Conservation (phyloP, 2,888 invertebrate genomes). For the Drosophila limbata region DNA sequence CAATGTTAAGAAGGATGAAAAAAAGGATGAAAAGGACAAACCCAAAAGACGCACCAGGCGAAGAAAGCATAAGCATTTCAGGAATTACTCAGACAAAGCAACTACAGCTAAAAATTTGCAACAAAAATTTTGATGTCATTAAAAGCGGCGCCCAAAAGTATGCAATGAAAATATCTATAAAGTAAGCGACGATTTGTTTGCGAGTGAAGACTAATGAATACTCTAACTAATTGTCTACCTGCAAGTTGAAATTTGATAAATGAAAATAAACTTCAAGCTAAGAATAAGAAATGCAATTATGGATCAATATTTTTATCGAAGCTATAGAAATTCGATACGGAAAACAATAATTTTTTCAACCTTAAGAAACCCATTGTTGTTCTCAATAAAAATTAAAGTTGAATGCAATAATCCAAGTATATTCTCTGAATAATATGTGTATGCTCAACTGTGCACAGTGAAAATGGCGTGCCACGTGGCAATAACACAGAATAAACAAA, state of each 20-base stretch:
- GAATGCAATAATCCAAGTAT: neutral
- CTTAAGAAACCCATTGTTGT: neutral
- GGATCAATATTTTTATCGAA: neutral
- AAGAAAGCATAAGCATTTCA: neutral
- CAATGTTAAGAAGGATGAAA: neutral
- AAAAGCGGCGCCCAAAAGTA: conserved; percentile 42
- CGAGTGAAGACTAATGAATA: neutral
- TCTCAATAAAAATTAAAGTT: neutral
- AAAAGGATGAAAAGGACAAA: neutral
- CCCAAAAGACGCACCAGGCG: neutral
- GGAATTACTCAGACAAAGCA: neutral
- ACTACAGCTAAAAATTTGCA: neutral
- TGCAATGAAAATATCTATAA: conserved; percentile 31
- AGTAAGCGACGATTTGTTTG: neutral
- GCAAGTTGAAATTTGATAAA: neutral
- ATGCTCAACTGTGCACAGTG: conserved; percentile 40
- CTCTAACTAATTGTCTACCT: neutral
- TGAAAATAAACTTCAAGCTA: neutral
- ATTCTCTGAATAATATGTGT: neutral
- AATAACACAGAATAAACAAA: conserved; percentile 60
- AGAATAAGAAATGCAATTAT: neutral
- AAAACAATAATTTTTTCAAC: neutral
- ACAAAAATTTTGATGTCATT: conserved; percentile 7
- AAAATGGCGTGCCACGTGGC: conserved; percentile 49
- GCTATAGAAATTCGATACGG: neutral